These are phyloP conservation scores for Pristionchus arcanus DNA, from an alignment of 2,888 invertebrate genomes.

Conservation along the genomic window DNA sequence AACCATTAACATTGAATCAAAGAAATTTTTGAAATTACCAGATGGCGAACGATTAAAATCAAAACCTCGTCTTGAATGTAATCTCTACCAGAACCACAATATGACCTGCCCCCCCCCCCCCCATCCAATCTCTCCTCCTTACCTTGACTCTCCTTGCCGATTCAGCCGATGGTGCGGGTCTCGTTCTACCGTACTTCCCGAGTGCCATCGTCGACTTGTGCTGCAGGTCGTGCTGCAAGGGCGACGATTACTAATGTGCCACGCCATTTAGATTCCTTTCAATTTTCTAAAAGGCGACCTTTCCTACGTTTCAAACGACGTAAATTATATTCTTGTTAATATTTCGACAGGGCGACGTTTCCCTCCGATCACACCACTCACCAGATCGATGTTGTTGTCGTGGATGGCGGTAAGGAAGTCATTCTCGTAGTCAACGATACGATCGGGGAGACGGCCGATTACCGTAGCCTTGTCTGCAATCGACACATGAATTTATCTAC, in stretches of 20 bases:
- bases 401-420: slow-evolving; percentile 88
- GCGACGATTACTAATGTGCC: neutral
- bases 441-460: slow-evolving; percentile 89
- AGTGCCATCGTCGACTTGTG: slow-evolving; percentile 92
- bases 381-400: slow-evolving; percentile 87
- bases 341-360: slow-evolving; percentile 1
- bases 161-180: slow-evolving; percentile 92
- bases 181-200: slow-evolving; percentile 90
- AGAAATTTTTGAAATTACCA: too few species aligned
- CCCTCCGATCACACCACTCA: slow-evolving; percentile 78
- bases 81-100: too few species aligned
- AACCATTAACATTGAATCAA: too few species aligned
- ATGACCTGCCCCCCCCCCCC: slow-evolving; percentile 5
- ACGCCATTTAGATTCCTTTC: neutral
- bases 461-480: slow-evolving; percentile 77
- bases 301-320: neutral
- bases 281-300: slow-evolving; percentile 23
- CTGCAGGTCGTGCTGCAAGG: slow-evolving; percentile 83
- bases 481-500: neutral
- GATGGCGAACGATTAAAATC: too few species aligned
- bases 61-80: too few species aligned
- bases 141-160: slow-evolving; percentile 90
- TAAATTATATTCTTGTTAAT: neutral
- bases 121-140: slow-evolving; percentile 71
- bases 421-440: slow-evolving; percentile 89